Evolutionary conservation across 2,888 invertebrate genomes (phyloP).

Genomic region (Elegia similella): DNA sequence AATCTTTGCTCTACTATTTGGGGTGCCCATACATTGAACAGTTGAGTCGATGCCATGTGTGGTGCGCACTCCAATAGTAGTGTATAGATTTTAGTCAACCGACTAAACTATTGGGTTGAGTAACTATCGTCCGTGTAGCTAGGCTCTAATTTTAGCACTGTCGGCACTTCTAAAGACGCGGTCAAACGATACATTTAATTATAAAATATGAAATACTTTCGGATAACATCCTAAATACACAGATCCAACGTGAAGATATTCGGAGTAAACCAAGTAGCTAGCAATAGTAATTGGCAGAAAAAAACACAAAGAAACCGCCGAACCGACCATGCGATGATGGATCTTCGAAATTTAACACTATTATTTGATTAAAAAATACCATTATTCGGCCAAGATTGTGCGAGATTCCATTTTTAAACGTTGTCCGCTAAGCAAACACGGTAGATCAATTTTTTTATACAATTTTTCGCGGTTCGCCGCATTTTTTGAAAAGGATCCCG

Average conservation of each 20-base stretch:
- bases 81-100: no score
- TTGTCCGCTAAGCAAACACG: slow-evolving; percentile 73
- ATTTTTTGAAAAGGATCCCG: slow-evolving; percentile 59
- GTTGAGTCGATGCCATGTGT: no score
- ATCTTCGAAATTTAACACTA: slow-evolving; percentile 76
- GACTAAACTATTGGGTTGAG: no score
- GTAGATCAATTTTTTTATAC: slow-evolving; percentile 2
- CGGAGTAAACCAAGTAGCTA: slow-evolving; percentile 10
- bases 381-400: slow-evolving; percentile 60
- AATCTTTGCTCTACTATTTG: no score
- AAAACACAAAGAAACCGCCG: slow-evolving; percentile 51
- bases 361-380: slow-evolving; percentile 64
- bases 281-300: slow-evolving; percentile 26
- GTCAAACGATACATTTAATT: not conserved
- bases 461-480: slow-evolving; percentile 72
- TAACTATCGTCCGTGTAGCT: no score
- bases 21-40: no score
- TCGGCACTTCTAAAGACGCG: not conserved
- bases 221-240: slow-evolving; percentile 16
- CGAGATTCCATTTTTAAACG: slow-evolving; percentile 49
- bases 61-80: no score
- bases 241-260: slow-evolving; percentile 15
- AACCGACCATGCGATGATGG: slow-evolving; percentile 69
- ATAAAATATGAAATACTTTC: slow-evolving; percentile 7
- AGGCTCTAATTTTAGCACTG: not conserved